Evolutionary conservation across 1,140 invertebrate species (phyloP).

Genomic region (Halesus radiatus): DNA sequence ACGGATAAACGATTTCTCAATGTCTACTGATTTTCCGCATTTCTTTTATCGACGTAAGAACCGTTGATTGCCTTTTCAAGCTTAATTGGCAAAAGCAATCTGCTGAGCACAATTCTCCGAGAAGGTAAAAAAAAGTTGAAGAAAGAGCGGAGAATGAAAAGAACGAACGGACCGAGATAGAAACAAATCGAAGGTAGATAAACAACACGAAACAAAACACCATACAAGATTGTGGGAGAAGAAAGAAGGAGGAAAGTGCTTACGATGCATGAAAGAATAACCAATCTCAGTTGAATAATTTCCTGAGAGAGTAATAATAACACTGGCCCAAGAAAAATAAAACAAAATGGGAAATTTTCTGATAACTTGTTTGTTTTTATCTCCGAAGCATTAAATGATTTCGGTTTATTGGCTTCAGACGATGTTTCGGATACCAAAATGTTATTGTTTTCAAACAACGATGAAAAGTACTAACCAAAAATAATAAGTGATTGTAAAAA

Average conservation of each 20-base stretch:
- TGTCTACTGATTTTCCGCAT: neutral
- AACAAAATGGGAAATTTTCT: slow-evolving; percentile 4
- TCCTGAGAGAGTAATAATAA: slow-evolving; percentile 37
- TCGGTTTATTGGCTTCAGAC: neutral
- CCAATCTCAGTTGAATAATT: slow-evolving; percentile 42
- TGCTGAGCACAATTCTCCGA: slow-evolving; percentile 45
- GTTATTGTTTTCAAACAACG: too few relatives aligned
- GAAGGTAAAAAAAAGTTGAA: slow-evolving; percentile 40
- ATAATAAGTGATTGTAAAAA: too few relatives aligned
- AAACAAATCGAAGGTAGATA: slow-evolving; percentile 43
- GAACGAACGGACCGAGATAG: slow-evolving; percentile 17
- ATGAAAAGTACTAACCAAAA: too few relatives aligned
- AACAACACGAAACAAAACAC: slow-evolving; percentile 34
- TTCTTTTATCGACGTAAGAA: slow-evolving; percentile 21
- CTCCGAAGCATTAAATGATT: slow-evolving; percentile 20
- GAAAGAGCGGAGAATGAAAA: slow-evolving; percentile 26
- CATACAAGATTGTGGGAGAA: neutral
- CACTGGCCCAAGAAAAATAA: slow-evolving; percentile 13
- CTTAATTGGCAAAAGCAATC: slow-evolving; percentile 57
- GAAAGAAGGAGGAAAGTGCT: neutral
- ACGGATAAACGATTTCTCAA: neutral
- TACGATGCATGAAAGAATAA: slow-evolving; percentile 42
- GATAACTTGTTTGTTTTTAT: slow-evolving; percentile 23
- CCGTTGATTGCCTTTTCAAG: slow-evolving; percentile 56
- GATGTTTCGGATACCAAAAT: too few relatives aligned